Evolutionary conservation across 2,113 vertebrate species (phyloP).

Genomic region (Rhinichthys klamathensis): DNA sequence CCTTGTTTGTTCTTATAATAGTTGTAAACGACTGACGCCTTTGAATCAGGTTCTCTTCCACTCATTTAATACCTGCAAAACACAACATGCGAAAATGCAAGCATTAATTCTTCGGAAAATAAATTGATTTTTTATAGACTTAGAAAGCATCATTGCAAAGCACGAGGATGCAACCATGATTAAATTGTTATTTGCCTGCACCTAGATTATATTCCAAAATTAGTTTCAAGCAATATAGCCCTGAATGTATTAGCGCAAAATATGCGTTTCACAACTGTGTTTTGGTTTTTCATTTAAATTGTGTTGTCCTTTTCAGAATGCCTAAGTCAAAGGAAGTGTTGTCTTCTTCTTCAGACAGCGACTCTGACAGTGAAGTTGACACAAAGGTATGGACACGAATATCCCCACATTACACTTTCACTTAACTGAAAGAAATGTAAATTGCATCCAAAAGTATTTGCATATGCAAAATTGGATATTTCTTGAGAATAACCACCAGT

Average conservation of each 20-base stretch:
- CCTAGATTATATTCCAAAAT: background rate
- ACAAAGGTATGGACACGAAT: constrained; percentile 79
- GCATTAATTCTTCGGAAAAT: background rate
- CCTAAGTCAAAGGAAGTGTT: constrained; percentile 91
- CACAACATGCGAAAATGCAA: background rate
- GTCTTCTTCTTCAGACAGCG: constrained; percentile 83
- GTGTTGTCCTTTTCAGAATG: constrained; percentile 75
- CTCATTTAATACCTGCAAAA: background rate
- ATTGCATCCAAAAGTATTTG: background rate
- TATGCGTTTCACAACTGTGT: background rate
- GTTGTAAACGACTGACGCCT: background rate
- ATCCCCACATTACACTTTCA: background rate
- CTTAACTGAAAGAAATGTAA: too few relatives aligned
- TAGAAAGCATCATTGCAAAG: background rate
- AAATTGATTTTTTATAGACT: background rate
- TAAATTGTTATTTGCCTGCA: background rate
- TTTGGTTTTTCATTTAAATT: background rate
- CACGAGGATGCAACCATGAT: background rate
- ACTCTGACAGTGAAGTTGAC: constrained; percentile 86
- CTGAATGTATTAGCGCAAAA: background rate
- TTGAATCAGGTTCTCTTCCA: background rate
- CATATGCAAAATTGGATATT: background rate
- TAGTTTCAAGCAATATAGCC: background rate
- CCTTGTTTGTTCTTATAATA: constrained; percentile 1
- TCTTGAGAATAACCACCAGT: background rate